phyloP scores from a whole-genome alignment of 2,888 invertebrate genomes.

The Acheta domesticus region DNA sequence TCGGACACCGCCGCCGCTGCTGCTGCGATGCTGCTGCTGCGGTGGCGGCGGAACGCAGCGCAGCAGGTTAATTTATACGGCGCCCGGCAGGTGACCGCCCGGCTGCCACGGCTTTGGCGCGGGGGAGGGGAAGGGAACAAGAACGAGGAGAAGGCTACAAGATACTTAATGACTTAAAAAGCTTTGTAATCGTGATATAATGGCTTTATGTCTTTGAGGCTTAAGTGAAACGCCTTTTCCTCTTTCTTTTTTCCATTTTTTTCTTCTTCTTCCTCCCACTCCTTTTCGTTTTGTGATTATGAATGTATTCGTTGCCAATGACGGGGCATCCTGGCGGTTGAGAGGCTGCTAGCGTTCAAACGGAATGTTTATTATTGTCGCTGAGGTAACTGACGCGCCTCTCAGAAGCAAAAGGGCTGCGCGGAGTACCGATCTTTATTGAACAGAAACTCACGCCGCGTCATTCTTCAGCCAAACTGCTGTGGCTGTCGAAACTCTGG shows the following conservation, averaged over 20 bases:
- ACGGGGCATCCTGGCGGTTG: neutral
- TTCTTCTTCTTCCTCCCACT: too few species aligned
- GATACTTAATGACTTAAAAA: neutral
- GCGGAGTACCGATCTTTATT: too few species aligned
- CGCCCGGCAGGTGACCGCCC: neutral
- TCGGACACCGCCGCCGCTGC: neutral
- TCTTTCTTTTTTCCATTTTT: neutral
- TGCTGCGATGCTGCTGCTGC: too few species aligned
- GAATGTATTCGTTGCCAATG: neutral
- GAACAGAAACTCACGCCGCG: too few species aligned
- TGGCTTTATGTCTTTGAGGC: conserved; percentile 18
- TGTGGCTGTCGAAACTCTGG: too few species aligned
- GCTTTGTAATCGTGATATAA: conserved; percentile 18
- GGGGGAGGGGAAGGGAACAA: neutral
- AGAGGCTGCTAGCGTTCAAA: neutral
- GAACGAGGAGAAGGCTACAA: neutral
- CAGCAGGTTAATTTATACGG: neutral
- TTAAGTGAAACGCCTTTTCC: conserved; percentile 9
- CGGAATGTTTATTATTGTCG: conserved; percentile 7
- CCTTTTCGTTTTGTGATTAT: neutral
- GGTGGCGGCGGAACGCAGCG: conserved; percentile 1
- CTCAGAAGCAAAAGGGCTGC: neutral
- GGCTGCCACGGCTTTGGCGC: neutral
- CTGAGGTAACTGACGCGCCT: neutral
- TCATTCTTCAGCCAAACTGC: too few species aligned